Conservation (phyloP, 64 coral and sea anemone genomes). For the Dendrophyllia cribrosa region DNA sequence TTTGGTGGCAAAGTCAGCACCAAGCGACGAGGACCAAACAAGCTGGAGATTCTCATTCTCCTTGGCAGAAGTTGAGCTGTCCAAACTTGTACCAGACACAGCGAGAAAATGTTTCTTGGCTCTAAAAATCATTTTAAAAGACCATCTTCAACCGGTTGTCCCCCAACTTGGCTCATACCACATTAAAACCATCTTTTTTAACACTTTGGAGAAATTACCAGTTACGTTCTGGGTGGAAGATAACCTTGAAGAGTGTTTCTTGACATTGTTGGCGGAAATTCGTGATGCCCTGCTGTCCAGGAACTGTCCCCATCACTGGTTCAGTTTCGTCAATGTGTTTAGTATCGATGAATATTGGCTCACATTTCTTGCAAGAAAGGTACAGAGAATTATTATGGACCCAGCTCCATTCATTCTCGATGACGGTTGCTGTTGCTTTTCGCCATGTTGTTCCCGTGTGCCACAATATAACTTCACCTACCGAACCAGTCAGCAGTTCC, state of each 20-base stretch:
- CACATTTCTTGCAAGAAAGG: background rate
- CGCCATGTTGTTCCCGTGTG: background rate
- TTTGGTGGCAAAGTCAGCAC: constrained; percentile 59
- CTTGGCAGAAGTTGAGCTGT: constrained; percentile 73
- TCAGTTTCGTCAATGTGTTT: constrained; percentile 49
- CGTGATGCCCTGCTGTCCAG: constrained; percentile 1
- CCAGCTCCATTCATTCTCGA: constrained; percentile 56
- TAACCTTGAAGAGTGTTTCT: constrained; percentile 62
- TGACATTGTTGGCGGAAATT: constrained; percentile 26
- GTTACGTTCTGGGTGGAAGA: constrained; percentile 53
- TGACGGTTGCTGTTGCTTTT: constrained; percentile 42
- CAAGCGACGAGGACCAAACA: constrained; percentile 18
- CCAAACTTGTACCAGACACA: constrained; percentile 51
- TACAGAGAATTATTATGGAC: constrained; percentile 34
- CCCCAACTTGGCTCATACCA: constrained; percentile 19
- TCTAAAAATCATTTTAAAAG: constrained; percentile 70
- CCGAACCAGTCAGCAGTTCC: background rate
- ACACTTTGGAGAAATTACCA: constrained; percentile 53
- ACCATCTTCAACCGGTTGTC: constrained; percentile 55
- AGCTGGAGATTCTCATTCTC: constrained; percentile 80
- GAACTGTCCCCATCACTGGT: constrained; percentile 64
- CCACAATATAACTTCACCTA: background rate
- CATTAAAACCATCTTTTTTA: constrained; percentile 65
- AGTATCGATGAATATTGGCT: background rate
- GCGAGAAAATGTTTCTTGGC: constrained; percentile 76